Percentiles rank a stretch among this genome's conserved stretches.
phyloP scores from a whole-genome alignment of 2,797 vertebrate species.

The Microhierax caerulescens region DNA sequence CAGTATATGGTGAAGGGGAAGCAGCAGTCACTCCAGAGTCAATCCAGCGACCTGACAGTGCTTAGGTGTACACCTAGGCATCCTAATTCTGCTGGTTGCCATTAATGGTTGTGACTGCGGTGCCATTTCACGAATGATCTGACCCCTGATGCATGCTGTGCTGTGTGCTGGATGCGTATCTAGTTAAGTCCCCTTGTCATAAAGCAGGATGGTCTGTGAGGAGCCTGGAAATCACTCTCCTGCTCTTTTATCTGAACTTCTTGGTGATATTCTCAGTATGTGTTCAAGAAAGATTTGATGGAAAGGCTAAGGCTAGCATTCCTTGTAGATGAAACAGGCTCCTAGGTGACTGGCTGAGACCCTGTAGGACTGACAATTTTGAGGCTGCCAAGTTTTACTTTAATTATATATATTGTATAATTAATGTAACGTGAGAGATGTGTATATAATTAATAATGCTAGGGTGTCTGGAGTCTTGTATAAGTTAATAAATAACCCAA shows the following conservation, averaged over 20 bases:
- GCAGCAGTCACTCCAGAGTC: neutral
- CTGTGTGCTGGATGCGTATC: neutral
- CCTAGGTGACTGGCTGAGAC: neutral
- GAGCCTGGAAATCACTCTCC: neutral
- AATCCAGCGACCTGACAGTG: neutral
- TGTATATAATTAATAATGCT: neutral
- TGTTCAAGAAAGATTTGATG: neutral
- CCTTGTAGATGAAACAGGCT: conserved; percentile 23
- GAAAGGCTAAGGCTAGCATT: neutral
- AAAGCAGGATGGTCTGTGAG: neutral
- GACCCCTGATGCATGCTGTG: fast-evolving
- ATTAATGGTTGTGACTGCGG: neutral
- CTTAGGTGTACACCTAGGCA: neutral
- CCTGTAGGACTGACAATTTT: neutral
- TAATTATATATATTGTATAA: conserved; percentile 4
- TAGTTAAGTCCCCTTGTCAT: neutral
- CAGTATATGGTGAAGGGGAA: neutral
- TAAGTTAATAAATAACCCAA: neutral
- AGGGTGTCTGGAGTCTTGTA: neutral
- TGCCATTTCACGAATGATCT: neutral
- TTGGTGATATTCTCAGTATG: neutral
- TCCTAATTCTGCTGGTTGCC: neutral
- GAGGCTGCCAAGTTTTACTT: conserved; percentile 18
- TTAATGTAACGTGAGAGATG: neutral
- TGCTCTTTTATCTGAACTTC: conserved; percentile 12